Conservation (phyloP, 2,797 vertebrate genomes). For the Lepus oiostolus region DNA sequence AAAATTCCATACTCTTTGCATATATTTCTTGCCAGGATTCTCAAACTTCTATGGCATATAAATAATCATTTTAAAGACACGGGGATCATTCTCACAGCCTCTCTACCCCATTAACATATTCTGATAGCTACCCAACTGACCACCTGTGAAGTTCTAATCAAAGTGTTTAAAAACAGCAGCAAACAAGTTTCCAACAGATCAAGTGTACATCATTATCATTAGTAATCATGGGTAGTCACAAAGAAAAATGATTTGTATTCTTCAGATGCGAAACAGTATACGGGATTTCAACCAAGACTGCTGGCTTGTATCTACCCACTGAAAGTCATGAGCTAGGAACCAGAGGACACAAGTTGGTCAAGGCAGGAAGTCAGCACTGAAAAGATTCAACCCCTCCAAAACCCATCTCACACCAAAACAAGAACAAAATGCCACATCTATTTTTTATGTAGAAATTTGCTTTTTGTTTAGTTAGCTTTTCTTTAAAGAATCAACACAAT, state of each 20-base stretch:
- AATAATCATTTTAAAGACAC: constrained; percentile 20
- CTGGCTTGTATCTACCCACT: not conserved
- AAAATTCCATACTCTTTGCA: constrained; percentile 13
- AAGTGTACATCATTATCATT: not conserved
- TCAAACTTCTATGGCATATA: constrained; percentile 32
- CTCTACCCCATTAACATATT: not conserved
- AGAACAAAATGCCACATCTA: not conserved
- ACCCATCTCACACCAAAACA: not conserved
- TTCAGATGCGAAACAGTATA: constrained; percentile 10
- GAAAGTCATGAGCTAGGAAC: not conserved
- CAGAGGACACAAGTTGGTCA: not conserved
- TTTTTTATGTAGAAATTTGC: not conserved
- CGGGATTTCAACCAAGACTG: not conserved
- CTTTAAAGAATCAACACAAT: not conserved
- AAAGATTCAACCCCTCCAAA: not conserved
- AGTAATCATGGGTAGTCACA: constrained; percentile 4
- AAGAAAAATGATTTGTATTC: not conserved
- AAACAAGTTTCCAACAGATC: constrained; percentile 1
- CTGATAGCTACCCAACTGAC: constrained; percentile 26
- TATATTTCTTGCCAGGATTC: constrained; percentile 22
- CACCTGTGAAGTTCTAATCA: not conserved
- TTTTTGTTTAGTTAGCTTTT: constrained; percentile 19
- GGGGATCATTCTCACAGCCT: not conserved
- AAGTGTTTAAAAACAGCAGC: constrained; percentile 21
- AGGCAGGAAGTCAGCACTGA: not conserved